Evolutionary conservation across 2,113 vertebrate genomes (phyloP), one percentile per base, ranked within the genome.

Genomic region (Rhinolophus sinicus): DNA sequence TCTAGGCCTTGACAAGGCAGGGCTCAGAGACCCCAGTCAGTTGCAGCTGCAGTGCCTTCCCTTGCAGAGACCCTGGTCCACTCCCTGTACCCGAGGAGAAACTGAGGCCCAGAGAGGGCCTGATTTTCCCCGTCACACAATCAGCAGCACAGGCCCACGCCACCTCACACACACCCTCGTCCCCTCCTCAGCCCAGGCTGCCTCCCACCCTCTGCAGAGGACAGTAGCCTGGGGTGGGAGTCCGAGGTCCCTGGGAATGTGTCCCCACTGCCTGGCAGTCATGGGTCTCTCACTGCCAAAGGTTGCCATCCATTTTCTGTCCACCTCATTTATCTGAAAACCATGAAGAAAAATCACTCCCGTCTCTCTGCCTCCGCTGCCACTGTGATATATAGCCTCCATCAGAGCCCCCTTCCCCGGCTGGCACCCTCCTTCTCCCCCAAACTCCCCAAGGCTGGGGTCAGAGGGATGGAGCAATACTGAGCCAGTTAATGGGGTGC

Each of bases 281-380:
- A 0, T 1, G 24, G 50, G 30, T 0, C 96, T 96, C 97, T 83
- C 5, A 0, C 95, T 95, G 58, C 93, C 90, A 73, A 96, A 97
- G 97, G 97, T 96, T 98, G 97, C 93, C 98, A 98, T 97, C 97
- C 93, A 98, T 98, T 98, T 98, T 96, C 91, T 96, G 96, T 97
- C 97, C 95, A 94, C 97, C 97, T 98, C 98, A 98, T 98, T 98
- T 98, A 97, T 98, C 98, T 98, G 96, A 97, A 98, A 98, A 98
- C 97, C 98, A 83, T 62, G 96, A 98, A 98, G 98, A 98, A 98
- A 98, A 98, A 98, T 98, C 96, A 82, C 97, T 4, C 40, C 90
- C 35, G 21, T 94, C 95, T 86, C 93, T 92, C 97, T 3, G n/a
- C 95, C 83, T 97, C 76, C 88, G 93, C 96, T 38, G 24, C 96